Evolutionary conservation across 37 sponge, comb jelly and placozoan species (phyloP), one percentile per base, ranked within the genome.

Genomic region (Sycon ciliatum): DNA sequence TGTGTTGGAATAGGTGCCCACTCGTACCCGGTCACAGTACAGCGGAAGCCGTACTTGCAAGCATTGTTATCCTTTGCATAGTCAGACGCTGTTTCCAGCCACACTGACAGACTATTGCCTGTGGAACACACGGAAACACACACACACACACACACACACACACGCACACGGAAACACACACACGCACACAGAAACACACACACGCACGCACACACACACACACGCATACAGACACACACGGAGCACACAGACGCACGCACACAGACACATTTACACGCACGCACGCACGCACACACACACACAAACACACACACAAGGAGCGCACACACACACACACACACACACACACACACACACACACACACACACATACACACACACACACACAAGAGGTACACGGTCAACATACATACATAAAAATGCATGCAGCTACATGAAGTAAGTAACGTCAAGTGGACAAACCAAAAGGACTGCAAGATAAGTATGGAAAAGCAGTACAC

Each of bases 11-110:
- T 22, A 24, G 78, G 38, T 58, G 56, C 72, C 89, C 89, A 93
- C 57, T 85, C 89, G 57, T 85, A 86, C 18, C 94, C 94, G 38
- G 88, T 79, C 38, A 85, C 85, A 39, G 88, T 83, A 63, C 89
- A 88, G 79, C 81, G 82, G 65, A 93, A 55, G 30, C 94, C 94
- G 76, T 77, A 93, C 34, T 86, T 86, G 38, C 82, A 87, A n/a
- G 52, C 62, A 7, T 72, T 56, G 4, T 93, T 89, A 34, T 82
- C 84, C 80, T 93, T 93, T 63, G 82, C 83, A 39, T 93, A 93
- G 40, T 93, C 94, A 29, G 94, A 87, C 69, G 88, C 94, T 16
- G 83, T 80, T 30, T 80, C 66, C 31, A 60, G 63, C 9, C 22
- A 60, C 22, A n/a, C n/a, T n/a, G n/a, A n/a, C n/a, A n/a, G n/a